Evolutionary conservation across 2,888 invertebrate species (phyloP), one percentile per base, ranked within the genome.

Genomic region (Drosophila prolongata): DNA sequence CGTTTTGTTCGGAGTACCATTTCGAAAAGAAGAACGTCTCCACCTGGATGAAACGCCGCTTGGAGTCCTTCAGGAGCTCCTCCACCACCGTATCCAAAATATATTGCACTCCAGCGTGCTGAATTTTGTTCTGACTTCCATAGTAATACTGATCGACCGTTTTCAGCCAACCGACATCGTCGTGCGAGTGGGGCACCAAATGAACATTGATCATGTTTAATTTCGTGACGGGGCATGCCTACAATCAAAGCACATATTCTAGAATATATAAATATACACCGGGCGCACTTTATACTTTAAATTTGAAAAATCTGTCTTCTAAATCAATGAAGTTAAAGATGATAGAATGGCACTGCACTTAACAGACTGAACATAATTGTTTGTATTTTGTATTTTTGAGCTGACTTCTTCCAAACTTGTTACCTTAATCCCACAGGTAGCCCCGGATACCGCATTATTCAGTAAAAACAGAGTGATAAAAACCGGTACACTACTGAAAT

Each of bases 91-190:
- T 96, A 90, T 98, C 97, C 58, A 98, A 91, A 55, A 98, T 98
- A 87, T 97, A 97, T 90, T 98, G 97, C 0, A 99, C 98, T 0
- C 97, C 98, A 6, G 96, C 97, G 53, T 94, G 94, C 83, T 96
- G 96, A 6, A 96, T 96, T 1, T 78, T 55, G 0, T 90, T 94
- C 93, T 94, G 89, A 94, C 96, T 95, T 76, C 97, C 97, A 90
- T 95, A 98, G 88, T 96, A 98, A 90, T 98, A 98, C 91, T 98
- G 97, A 90, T 98, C 98, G 0, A 98, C 96, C 0, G 98, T 98
- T 92, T 98, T 97, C 27, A 98, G 92, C 98, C 98, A 98, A 43
- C 98, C 98, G 1, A 98, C 97, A 90, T 98, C 98, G 88, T 98
- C 97, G 89, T 98, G 98, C 0, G 97, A 96, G 89, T 98, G 98